A percentile compares a stretch with the other conserved stretches of the same genome.
These are phyloP conservation scores for Aplochiton taeniatus DNA, from an alignment of 2,797 vertebrate species.

Conservation along the genomic window DNA sequence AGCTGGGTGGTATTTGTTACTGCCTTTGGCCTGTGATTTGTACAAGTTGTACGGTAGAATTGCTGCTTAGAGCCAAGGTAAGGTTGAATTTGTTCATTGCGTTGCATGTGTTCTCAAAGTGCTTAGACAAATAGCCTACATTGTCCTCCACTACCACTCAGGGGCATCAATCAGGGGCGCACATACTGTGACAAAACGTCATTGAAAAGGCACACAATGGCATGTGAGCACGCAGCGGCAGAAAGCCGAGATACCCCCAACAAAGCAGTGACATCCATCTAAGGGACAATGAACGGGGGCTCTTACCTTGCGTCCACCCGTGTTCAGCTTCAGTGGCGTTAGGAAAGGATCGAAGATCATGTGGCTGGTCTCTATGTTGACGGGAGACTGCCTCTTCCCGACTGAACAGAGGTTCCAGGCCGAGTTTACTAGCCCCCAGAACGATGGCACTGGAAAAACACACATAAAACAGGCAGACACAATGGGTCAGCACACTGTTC, in stretches of 20 bases:
- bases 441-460: slow-evolving; percentile 89
- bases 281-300: too few relatives aligned
- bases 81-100: slow-evolving; percentile 28
- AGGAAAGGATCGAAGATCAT: slow-evolving; percentile 99
- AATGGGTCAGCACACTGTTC: not conserved
- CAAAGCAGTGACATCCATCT: slow-evolving; percentile 26
- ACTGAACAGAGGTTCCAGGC: slow-evolving; percentile 99
- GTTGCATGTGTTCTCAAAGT: slow-evolving; percentile 33
- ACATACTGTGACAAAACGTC: slow-evolving; percentile 6
- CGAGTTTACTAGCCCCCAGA: slow-evolving; percentile 99
- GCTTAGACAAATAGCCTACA: not conserved
- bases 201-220: slow-evolving; percentile 6
- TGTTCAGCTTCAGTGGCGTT: slow-evolving; percentile 93
- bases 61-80: slow-evolving; percentile 6
- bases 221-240: not conserved
- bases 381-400: slow-evolving; percentile 95
- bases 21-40: slow-evolving; percentile 17
- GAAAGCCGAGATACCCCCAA: not conserved
- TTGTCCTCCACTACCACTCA: not conserved
- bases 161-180: slow-evolving; percentile 37
- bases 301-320: slow-evolving; percentile 94
- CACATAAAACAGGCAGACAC: slow-evolving; percentile 23
- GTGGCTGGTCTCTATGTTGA: slow-evolving; percentile 99
- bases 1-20: slow-evolving; percentile 29
- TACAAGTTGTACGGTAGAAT: not conserved